Evolutionary conservation across 2,797 vertebrate genomes (phyloP), one percentile per base, ranked within the genome.

Genomic region (Argentina silus): DNA sequence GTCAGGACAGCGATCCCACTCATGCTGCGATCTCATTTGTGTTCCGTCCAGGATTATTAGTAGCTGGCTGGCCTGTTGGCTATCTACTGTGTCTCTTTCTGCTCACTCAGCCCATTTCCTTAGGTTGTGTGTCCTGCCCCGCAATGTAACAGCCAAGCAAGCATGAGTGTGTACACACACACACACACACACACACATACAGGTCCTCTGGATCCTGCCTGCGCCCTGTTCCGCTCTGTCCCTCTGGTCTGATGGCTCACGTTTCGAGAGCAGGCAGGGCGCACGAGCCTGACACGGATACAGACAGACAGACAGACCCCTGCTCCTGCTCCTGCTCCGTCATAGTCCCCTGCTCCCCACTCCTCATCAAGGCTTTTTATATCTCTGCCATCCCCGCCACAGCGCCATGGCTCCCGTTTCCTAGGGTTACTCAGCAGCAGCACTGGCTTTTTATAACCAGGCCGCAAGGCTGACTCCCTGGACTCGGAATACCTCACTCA

Each of bases 261-360:
- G 53, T 92, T 92, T 88, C 86, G 70, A 74, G 76, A 74, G 70
- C 53, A 70, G 72, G 82, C 76, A 78, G 60, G 83, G 21, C 59
- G 43, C 81, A 81, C 73, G 57, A 86, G 68, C 21, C 71, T 85
- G 84, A 76, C 82, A 81, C 69, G 62, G 75, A 65, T 62, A 72
- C 63, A 85, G 64, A 10, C 44, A 76, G 50, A 73, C 67, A 77
- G 67, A 45, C 14, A 47, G 45, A 14, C 19, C 3, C 12, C 11
- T 21, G 21, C 23, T 19, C 19, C 55, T 21, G 56, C 27, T 43
- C 43, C 43, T 71, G 63, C 72, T 17, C 78, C 27, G 67, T 65
- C 63, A 19, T 43, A 6, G 12, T 42, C 27, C 59, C 21, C 27
- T 57, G 56, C 17, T 7, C 17, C 55, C 5, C 7, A 19, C 17